Evolutionary conservation across 64 coral and sea anemone species (phyloP), one percentile per base, ranked within the genome.

Genomic region (Catalaphyllia jardinei): DNA sequence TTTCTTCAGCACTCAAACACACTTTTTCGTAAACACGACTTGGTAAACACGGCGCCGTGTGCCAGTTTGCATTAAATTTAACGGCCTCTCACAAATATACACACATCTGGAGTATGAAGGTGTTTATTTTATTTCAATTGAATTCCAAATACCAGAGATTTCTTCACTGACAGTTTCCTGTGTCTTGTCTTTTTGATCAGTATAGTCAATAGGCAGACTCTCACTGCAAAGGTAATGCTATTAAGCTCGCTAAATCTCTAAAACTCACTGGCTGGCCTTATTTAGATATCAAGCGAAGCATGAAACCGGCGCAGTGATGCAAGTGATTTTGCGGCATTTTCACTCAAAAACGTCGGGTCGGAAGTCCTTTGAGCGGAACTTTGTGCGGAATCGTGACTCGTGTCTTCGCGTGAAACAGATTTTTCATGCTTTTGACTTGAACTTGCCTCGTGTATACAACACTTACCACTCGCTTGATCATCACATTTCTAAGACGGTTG

Each of bases 111-210:
- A 71, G 29, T 65, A 46, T 69, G n/a, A n/a, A 42, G 19, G 80
- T 83, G 80, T 83, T 84, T 85, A 85, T 69, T 71, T 85, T 79
- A 59, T 28, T 71, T 27, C 16, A 22, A 50, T 38, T 29, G 22
- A 25, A 27, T 24, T 11, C 9, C 61, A 83, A 83, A 83, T 83
- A 83, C 61, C 80, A 67, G 12, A 28, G 62, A 83, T 67, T 83
- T 27, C 27, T 61, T 85, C 81, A 38, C 22, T 85, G 81, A 85
- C 81, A 85, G 81, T 25, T 85, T 65, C 61, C 81, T 85, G 81
- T 85, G 19, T 85, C n/a, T 22, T 42, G 80, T 67, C 65, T 69
- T 69, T 31, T 13, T 60, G 78, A 80, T 80, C 42, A 46, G 59
- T 71, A 51, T 50, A 35, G 28, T 71, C 81, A 85, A 7, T 28